A percentile compares a stretch with the other conserved stretches of the same genome.
Evolutionary conservation across 2,113 vertebrate species (phyloP).

Genomic region (Sinocyclocheilus rhinocerous): DNA sequence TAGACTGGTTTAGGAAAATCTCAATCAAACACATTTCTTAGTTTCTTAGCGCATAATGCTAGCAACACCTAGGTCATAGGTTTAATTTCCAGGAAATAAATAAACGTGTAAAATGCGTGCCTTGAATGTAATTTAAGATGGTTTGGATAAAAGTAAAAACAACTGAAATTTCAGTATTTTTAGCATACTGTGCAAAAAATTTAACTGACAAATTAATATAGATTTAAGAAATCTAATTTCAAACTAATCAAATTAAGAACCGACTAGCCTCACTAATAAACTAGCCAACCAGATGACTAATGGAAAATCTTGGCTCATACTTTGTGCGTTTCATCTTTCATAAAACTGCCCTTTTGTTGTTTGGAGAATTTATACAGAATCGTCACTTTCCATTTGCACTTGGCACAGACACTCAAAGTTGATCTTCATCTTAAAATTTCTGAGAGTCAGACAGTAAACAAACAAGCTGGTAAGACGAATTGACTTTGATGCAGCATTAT

Average conservation of each 20-base stretch:
- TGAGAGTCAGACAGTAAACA: slow-evolving; percentile 48
- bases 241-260: too few relatives aligned
- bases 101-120: background rate
- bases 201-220: background rate
- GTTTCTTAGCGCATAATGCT: background rate
- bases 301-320: background rate
- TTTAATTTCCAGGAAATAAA: background rate
- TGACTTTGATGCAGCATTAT: slow-evolving; percentile 10
- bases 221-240: too few relatives aligned
- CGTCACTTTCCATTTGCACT: slow-evolving; percentile 8
- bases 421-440: slow-evolving; percentile 38
- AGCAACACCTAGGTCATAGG: background rate
- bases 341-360: background rate
- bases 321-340: background rate
- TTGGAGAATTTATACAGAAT: background rate
- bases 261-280: too few relatives aligned
- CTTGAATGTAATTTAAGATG: background rate
- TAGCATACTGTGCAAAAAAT: background rate
- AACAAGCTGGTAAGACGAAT: slow-evolving; percentile 40
- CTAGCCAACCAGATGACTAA: background rate
- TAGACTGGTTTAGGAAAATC: background rate
- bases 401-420: slow-evolving; percentile 24
- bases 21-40: background rate
- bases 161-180: background rate
- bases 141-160: background rate